A percentile compares a stretch with the other conserved stretches of the same genome.
These are phyloP conservation scores for Pseudocheirus occidentalis DNA, from an alignment of 2,797 vertebrate genomes.

Conservation along the genomic window DNA sequence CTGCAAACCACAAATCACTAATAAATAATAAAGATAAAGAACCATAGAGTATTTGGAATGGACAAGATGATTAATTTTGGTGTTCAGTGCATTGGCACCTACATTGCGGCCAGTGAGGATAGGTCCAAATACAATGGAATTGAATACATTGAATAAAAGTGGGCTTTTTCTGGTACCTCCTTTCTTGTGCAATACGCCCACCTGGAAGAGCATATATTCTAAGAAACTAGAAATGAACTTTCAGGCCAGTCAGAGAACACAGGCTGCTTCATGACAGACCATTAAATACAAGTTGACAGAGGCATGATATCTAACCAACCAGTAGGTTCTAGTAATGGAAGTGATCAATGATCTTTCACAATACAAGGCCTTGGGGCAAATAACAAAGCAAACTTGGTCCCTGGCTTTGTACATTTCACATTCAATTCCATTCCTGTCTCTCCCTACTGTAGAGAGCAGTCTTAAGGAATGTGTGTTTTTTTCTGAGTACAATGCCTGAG, in stretches of 20 bases:
- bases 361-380: background rate
- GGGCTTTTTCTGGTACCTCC: no score
- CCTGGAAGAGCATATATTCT: background rate
- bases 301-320: background rate
- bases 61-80: background rate
- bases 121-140: background rate
- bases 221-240: background rate
- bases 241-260: background rate
- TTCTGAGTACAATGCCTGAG: background rate
- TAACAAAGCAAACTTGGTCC: background rate
- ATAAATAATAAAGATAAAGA: background rate
- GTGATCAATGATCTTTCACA: background rate
- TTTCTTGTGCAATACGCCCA: background rate
- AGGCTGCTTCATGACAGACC: background rate
- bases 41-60: background rate
- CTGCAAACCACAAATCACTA: background rate
- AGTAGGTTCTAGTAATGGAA: background rate
- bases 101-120: background rate
- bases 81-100: background rate
- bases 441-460: background rate
- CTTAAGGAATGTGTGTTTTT: background rate
- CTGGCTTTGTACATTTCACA: background rate
- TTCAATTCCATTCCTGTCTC: background rate
- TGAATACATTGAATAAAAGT: background rate
- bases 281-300: conserved; percentile 2